phyloP scores from a whole-genome alignment of 1,140 invertebrate species.

The Battus philenor region DNA sequence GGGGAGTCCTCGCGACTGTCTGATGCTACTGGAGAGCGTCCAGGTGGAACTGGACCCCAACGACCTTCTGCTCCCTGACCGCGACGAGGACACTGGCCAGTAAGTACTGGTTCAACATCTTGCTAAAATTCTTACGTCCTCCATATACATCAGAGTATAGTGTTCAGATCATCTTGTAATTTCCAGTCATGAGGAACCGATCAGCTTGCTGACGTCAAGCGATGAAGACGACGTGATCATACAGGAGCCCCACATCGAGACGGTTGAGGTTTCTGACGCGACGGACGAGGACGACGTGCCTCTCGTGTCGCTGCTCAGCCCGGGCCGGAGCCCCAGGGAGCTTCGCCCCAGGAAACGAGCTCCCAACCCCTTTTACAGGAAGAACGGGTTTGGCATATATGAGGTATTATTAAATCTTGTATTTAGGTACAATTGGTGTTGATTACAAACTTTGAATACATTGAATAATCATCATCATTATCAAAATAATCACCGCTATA shows the following conservation, averaged over 20 bases:
- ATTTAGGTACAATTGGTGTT: too few relatives aligned
- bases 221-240: conserved; percentile 64
- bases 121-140: not conserved
- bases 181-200: conserved; percentile 42
- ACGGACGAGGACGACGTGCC: conserved; percentile 60
- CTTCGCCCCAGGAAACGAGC: conserved; percentile 3
- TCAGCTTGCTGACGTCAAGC: conserved; percentile 57
- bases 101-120: not conserved
- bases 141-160: not conserved
- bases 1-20: conserved; percentile 34
- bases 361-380: conserved; percentile 16
- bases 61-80: conserved; percentile 32
- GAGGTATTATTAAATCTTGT: too few relatives aligned
- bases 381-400: conserved; percentile 31
- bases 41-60: conserved; percentile 49
- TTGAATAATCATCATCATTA: too few relatives aligned
- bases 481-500: too few relatives aligned
- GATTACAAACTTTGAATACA: too few relatives aligned
- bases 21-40: conserved; percentile 56
- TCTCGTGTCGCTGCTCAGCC: conserved; percentile 28
- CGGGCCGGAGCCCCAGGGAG: conserved; percentile 25
- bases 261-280: conserved; percentile 54
- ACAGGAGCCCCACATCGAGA: conserved; percentile 56
- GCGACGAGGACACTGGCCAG: conserved; percentile 14
- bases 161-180: too few relatives aligned